These are phyloP conservation scores for Ormia ochracea DNA, from an alignment of 2,888 invertebrate genomes.

Conservation along the genomic window DNA sequence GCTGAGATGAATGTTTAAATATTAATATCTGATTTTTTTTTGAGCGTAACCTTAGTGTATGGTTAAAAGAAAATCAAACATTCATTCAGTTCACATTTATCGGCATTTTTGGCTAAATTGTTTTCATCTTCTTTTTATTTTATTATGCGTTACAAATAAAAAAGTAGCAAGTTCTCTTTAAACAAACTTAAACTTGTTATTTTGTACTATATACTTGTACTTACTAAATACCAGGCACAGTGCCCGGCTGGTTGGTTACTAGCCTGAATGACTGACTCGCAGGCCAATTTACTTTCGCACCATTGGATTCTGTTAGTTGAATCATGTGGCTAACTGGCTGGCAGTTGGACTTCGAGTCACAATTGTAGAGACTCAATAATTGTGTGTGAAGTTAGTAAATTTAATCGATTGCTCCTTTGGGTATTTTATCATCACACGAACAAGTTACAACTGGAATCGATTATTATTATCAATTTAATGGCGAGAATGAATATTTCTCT, in stretches of 20 bases:
- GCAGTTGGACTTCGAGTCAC: slow-evolving; percentile 4
- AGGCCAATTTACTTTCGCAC: slow-evolving; percentile 17
- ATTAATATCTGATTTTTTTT: no score
- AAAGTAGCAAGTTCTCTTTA: slow-evolving; percentile 62
- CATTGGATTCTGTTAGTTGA: neutral
- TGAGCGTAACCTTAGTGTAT: slow-evolving; percentile 7
- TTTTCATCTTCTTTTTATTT: slow-evolving; percentile 50
- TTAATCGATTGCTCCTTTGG: slow-evolving; percentile 63
- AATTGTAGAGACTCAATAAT: slow-evolving; percentile 54
- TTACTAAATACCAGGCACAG: slow-evolving; percentile 38
- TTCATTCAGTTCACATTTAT: slow-evolving; percentile 57
- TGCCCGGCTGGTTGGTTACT: neutral
- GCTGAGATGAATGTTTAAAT: no score
- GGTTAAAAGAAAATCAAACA: slow-evolving; percentile 52
- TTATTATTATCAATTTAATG: slow-evolving; percentile 51
- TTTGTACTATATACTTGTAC: slow-evolving; percentile 48
- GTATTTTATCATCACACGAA: slow-evolving; percentile 54
- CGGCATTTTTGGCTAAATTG: slow-evolving; percentile 59
- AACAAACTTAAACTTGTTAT: slow-evolving; percentile 60
- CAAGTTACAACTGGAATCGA: slow-evolving; percentile 47
- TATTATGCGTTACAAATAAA: slow-evolving; percentile 40
- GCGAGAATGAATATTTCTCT: slow-evolving; percentile 60
- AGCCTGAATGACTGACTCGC: neutral
- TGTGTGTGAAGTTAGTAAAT: slow-evolving; percentile 63
- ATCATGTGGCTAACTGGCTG: neutral